phyloP scores from a whole-genome alignment of 2,888 invertebrate genomes.

The Brachyopa scutellaris region DNA sequence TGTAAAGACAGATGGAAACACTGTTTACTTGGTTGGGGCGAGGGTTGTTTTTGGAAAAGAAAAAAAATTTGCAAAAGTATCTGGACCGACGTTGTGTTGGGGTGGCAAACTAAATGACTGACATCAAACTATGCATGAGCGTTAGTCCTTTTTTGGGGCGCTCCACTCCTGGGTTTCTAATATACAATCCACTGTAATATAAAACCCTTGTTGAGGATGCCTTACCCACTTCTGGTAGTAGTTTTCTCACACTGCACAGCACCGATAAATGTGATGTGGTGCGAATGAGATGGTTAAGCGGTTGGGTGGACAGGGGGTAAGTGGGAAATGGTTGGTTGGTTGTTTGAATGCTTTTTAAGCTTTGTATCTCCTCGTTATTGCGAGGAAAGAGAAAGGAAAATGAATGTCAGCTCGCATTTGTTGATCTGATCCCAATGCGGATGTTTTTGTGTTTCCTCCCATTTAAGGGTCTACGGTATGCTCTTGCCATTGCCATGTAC shows the following conservation, averaged over 20 bases:
- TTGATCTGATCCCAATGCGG: conserved; percentile 62
- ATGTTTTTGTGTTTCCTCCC: conserved; percentile 43
- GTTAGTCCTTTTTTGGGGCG: conserved; percentile 1
- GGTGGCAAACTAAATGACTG: conserved; percentile 4
- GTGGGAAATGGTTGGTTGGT: conserved; percentile 29
- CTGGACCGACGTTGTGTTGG: neutral
- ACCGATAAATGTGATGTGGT: conserved; percentile 49
- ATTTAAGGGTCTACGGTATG: neutral
- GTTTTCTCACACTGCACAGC: neutral
- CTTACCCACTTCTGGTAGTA: conserved; percentile 1
- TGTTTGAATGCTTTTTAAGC: conserved; percentile 55
- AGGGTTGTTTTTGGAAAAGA: neutral
- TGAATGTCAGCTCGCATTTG: conserved; percentile 68
- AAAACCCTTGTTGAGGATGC: conserved; percentile 37
- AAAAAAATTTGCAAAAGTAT: conserved; percentile 26
- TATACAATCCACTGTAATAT: conserved; percentile 5
- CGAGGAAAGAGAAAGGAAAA: conserved; percentile 28
- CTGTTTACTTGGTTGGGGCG: conserved; percentile 19
- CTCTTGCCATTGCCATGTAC: neutral
- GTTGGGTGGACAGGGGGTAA: conserved; percentile 29
- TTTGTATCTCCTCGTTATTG: conserved; percentile 28
- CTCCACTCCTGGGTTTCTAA: conserved; percentile 12
- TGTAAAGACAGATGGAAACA: conserved; percentile 38
- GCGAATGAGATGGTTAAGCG: conserved; percentile 61
- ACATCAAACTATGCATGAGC: conserved; percentile 4